Conservation (phyloP, 2,797 vertebrate genomes). For the Aplochiton taeniatus region DNA sequence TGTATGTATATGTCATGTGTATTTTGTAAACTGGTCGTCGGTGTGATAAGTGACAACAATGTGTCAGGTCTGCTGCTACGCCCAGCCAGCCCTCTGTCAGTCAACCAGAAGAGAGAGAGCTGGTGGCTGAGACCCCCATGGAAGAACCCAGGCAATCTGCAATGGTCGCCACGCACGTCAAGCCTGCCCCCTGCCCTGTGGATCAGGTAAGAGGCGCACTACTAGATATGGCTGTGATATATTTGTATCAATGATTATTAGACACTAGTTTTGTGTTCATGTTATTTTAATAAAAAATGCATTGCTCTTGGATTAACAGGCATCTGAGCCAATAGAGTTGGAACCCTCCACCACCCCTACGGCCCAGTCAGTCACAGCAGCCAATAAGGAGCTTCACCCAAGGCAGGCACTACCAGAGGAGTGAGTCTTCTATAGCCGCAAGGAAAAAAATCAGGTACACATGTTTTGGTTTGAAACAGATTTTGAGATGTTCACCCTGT, state of each 20-base stretch:
- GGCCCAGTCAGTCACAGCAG: slow-evolving; percentile 20
- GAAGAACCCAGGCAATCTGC: slow-evolving; percentile 19
- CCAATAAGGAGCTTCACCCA: slow-evolving; percentile 24
- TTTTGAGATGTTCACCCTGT: background rate
- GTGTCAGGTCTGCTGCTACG: slow-evolving; percentile 33
- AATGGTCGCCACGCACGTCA: slow-evolving; percentile 19
- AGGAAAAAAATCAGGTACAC: background rate
- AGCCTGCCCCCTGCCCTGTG: slow-evolving; percentile 27
- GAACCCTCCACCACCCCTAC: slow-evolving; percentile 18
- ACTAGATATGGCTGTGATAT: background rate
- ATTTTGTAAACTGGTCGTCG: no score
- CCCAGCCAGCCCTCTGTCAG: slow-evolving; percentile 28
- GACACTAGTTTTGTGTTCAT: background rate
- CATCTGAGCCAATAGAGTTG: background rate
- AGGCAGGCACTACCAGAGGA: slow-evolving; percentile 29
- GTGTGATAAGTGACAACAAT: no score
- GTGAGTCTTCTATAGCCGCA: slow-evolving; percentile 48
- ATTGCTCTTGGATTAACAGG: background rate
- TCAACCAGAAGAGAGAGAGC: slow-evolving; percentile 30
- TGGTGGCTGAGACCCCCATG: slow-evolving; percentile 4
- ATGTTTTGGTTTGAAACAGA: background rate
- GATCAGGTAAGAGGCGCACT: slow-evolving; percentile 49
- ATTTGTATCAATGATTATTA: background rate
- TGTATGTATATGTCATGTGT: no score
- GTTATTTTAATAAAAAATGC: slow-evolving; percentile 3